Evolutionary conservation across 2,888 invertebrate species (phyloP), one percentile per base, ranked within the genome.

Genomic region (Allacma fusca): DNA sequence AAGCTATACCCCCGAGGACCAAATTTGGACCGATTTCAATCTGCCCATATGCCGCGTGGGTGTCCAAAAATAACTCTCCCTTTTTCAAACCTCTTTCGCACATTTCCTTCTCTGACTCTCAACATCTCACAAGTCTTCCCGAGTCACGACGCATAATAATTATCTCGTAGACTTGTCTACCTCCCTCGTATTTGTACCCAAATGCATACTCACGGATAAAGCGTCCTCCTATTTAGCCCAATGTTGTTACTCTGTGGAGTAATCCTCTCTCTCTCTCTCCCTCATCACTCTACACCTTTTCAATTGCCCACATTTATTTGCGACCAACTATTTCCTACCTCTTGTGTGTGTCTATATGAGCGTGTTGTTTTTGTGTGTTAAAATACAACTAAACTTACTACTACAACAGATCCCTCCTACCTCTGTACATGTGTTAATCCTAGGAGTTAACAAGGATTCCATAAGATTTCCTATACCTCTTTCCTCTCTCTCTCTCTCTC

Each of bases 61-160:
- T 84, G 83, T 80, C 83, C 82, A 83, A 84, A 83, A 84, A 83
- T 83, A 83, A 82, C 83, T 83, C 82, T 84, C 81, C 81, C 82
- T 84, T 83, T 83, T 80, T 76, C 77, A 72, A 69, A 50, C 65
- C 67, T 73, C 73, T 78, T 78, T 76, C 73, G 74, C 76, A 76
- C 76, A 79, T 74, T 78, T 64, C 64, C 67, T 65, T 44, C 34
- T 67, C 75, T 23, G 21, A 28, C 71, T 26, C 57, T n/a, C 40
- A 19, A 29, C 40, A 68, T 23, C 26, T 34, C 5, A 26, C 5
- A n/a, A 1, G 40, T 26, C n/a, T 29, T 68, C 64, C 64, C 24
- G 26, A 64, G 64, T 28, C 64, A 64, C 64, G 26, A 64, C 24
- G 28, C 28, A 24, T 64, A 24, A 64, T 26, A 64, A 26, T 64